Evolutionary conservation across 2,888 invertebrate species (phyloP), one percentile per base, ranked within the genome.

Genomic region (Scaptomyza parva): DNA sequence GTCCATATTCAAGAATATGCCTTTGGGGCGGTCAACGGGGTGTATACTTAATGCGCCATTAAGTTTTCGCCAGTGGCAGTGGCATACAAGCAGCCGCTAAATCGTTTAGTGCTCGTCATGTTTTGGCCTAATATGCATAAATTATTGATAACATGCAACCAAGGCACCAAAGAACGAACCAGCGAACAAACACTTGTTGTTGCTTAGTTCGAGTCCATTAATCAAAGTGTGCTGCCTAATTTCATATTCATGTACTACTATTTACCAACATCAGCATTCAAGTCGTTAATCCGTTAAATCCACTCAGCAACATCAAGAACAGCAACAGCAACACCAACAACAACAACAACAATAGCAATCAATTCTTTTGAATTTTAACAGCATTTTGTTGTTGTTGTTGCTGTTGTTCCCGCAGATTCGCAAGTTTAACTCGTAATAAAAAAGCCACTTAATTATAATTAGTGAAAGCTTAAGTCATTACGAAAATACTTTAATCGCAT

Each of bases 31-130:
- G 30, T 6, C n/a, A 47, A 43, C 40, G 11, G 58, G 59, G 63
- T 65, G 78, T 66, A 81, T 76, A 50, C 72, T 55, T 74, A 63
- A 76, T 76, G 78, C 61, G 48, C 51, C 47, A 63, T 68, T 58
- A 57, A 65, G 53, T 55, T 33, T 35, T n/a, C 14, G 35, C 7
- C n/a, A 33, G n/a, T n/a, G 26, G 26, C 5, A 26, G 8, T 28
- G 30, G 22, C 33, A 50, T 35, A 28, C 12, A 12, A 33, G 7
- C 33, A 17, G 43, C 37, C 54, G 30, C n/a, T 4, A 53, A 61
- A 57, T 50, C 53, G 43, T 45, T 47, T 11, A 57, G 18, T 40
- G 59, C 28, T 75, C 30, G 17, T 17, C 28, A 33, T 52, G 48
- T 47, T 50, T 33, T 6, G 26, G 8, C 33, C 30, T 20, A 65